phyloP scores from a whole-genome alignment of 2,113 vertebrate genomes.

The Anser brachyrhynchus region DNA sequence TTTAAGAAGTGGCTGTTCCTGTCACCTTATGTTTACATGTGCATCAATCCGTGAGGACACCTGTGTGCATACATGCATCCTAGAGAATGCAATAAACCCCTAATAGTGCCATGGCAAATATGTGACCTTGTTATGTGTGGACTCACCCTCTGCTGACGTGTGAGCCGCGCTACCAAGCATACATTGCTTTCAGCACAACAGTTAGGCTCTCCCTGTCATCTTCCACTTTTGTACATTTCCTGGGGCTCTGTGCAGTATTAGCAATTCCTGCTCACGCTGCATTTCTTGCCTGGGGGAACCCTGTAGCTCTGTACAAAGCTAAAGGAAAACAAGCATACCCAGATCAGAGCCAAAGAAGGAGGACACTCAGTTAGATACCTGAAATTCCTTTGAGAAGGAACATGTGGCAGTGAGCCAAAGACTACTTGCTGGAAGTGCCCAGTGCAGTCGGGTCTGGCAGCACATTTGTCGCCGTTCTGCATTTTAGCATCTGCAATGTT shows the following conservation, averaged over 20 bases:
- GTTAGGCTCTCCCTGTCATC: not conserved
- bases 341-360: not conserved
- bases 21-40: not conserved
- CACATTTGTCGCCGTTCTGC: not conserved
- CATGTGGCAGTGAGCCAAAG: not conserved
- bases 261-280: not conserved
- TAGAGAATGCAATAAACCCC: not conserved
- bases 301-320: not conserved
- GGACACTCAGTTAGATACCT: fast-evolving
- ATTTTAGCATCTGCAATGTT: not conserved
- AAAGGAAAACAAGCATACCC: not conserved
- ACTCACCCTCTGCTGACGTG: not conserved
- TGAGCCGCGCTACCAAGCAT: not conserved
- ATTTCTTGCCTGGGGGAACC: not conserved
- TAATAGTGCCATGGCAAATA: not conserved
- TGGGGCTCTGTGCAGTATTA: not conserved
- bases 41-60: not conserved
- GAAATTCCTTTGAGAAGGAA: not conserved
- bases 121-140: not conserved
- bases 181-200: not conserved
- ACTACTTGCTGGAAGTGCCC: not conserved
- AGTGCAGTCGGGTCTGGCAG: not conserved
- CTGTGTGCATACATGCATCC: not conserved
- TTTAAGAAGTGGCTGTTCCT: not conserved
- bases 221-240: not conserved